Evolutionary conservation across 2,797 vertebrate genomes (phyloP), one percentile per base, ranked within the genome.

Genomic region (Aldrovandia affinis): DNA sequence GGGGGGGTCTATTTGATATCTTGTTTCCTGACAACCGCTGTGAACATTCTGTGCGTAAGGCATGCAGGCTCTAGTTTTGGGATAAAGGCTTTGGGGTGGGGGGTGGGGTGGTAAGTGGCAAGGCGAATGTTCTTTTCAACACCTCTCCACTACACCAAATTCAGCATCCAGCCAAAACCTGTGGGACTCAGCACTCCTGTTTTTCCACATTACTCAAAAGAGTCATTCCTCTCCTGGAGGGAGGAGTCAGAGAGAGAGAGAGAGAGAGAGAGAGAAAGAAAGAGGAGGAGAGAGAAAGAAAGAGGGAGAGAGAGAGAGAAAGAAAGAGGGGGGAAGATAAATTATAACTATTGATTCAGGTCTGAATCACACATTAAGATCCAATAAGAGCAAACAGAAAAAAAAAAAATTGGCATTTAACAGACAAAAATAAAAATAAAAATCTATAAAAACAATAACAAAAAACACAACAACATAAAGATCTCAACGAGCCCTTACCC

Each of bases 41-140:
- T 70, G 59, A 84, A 78, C 84, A 89, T 91, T 91, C 82, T 83
- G 70, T 68, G 42, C 39, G 10, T 44, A 86, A 83, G 75, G 50
- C 20, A 70, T 44, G 63, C 20, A 52, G 44, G 33, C 81, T 65
- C 81, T 57, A 2, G 9, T 14, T 57, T 20, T 15, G 0, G 36
- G 47, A 57, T 82, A 20, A n/a, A 82, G n/a, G 44, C 42, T 54
- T 47, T 44, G 63, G 82, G 1, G 50, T 50, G 81, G 84, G 36
- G 68, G 63, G 33, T 7, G 61, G 33, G 44, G 44, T 83, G 47
- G 77, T 12, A 65, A 63, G 52, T 78, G 81, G 83, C 75, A 36
- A 39, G 79, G 78, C 78, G 77, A 63, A 73, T 28, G 30, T 81
- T 87, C 86, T 85, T 83, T 85, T 85, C 81, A 83, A 30, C 42